A percentile compares a stretch with the other conserved stretches of the same genome.
These are phyloP conservation scores for Epinephelus cyanopodus DNA, from an alignment of 2,113 vertebrate genomes.

Conservation along the genomic window DNA sequence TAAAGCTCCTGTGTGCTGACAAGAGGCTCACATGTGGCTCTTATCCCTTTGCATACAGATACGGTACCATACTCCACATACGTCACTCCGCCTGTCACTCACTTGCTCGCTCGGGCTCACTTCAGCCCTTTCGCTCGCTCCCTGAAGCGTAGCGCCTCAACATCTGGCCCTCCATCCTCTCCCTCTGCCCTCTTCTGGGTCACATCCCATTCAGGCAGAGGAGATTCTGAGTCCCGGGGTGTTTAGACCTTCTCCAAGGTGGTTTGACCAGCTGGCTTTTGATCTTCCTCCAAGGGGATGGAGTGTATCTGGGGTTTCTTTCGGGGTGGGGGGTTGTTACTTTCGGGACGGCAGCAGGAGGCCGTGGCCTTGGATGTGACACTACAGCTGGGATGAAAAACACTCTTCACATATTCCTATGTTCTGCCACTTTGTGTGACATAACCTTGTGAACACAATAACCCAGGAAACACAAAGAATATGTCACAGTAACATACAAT, in stretches of 20 bases:
- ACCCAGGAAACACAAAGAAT: not conserved
- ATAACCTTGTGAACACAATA: not conserved
- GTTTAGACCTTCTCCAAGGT: slow-evolving; percentile 51
- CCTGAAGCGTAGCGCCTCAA: slow-evolving; percentile 62
- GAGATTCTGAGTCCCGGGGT: slow-evolving; percentile 42
- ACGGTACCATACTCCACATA: slow-evolving; percentile 13
- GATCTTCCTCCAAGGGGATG: slow-evolving; percentile 19
- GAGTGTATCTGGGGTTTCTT: not conserved
- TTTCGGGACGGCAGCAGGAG: slow-evolving; percentile 6
- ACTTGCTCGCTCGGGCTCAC: slow-evolving; percentile 51
- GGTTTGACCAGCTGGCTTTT: slow-evolving; percentile 56
- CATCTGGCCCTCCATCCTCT: slow-evolving; percentile 71
- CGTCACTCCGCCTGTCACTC: slow-evolving; percentile 60
- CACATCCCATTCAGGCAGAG: slow-evolving; percentile 58
- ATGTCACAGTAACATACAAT: not conserved
- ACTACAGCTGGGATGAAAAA: not conserved
- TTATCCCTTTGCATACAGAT: slow-evolving; percentile 55
- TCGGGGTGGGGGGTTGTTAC: not conserved
- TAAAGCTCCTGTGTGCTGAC: slow-evolving; percentile 65
- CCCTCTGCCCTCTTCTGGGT: slow-evolving; percentile 61
- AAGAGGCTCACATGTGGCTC: slow-evolving; percentile 57
- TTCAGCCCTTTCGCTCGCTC: slow-evolving; percentile 11
- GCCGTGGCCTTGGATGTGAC: slow-evolving; percentile 6
- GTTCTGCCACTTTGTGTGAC: not conserved
- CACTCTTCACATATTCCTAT: not conserved